Percentiles rank a stretch among this genome's conserved stretches.
These are phyloP conservation scores for Toxonevra muliebris DNA, from an alignment of 2,888 invertebrate genomes.

Conservation along the genomic window DNA sequence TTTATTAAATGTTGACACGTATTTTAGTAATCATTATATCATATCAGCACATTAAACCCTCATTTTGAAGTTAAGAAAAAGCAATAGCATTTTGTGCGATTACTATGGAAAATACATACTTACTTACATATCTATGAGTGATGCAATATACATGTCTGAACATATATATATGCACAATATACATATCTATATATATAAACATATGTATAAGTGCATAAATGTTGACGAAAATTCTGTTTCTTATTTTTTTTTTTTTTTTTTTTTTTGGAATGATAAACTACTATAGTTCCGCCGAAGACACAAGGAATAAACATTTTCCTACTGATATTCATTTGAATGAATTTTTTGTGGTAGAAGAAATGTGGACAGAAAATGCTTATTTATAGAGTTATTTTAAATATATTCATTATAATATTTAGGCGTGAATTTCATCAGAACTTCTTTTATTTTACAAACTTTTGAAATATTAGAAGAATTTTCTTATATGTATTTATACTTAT, in stretches of 20 bases:
- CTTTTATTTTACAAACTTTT: no score
- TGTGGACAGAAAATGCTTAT: no score
- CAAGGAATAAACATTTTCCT: no score
- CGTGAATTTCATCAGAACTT: no score
- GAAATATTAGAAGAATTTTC: no score
- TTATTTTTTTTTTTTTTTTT: no score
- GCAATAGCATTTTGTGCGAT: no score
- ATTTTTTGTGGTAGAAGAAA: no score
- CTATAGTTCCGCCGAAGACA: background rate
- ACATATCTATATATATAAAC: constrained; percentile 1
- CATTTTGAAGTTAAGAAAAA: background rate
- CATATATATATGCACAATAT: constrained; percentile 15
- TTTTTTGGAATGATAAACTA: background rate
- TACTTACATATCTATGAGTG: constrained; percentile 23
- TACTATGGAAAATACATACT: background rate
- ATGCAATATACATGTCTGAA: constrained; percentile 4
- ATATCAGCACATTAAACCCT: constrained; percentile 11
- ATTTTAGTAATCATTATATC: constrained; percentile 10
- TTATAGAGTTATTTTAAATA: no score
- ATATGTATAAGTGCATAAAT: constrained; percentile 13
- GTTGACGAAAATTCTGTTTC: background rate
- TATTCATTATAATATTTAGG: no score
- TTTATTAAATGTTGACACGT: constrained; percentile 19
- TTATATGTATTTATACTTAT: no score
- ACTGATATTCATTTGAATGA: no score